Evolutionary conservation across 1,140 invertebrate species (phyloP).

Genomic region (Colletes gigas): DNA sequence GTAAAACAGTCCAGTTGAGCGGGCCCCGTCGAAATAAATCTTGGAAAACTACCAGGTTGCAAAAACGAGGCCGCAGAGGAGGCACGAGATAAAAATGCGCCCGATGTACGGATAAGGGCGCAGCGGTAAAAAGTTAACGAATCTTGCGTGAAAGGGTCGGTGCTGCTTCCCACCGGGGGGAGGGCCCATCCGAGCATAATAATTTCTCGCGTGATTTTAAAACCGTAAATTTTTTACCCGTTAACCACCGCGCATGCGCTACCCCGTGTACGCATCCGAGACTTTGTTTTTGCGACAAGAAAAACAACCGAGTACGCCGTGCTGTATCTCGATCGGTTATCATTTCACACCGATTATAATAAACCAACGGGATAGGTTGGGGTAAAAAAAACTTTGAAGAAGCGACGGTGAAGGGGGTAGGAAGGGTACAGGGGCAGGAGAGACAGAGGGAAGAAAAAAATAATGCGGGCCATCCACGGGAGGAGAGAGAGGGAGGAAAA

Average conservation of each 20-base stretch:
- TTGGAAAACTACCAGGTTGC: too few species aligned
- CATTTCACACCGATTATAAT: conserved; percentile 82
- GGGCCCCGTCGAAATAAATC: too few species aligned
- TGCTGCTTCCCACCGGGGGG: not conserved
- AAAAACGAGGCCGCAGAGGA: not conserved
- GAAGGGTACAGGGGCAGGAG: conserved; percentile 15
- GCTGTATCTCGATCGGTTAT: conserved; percentile 79
- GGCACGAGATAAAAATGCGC: not conserved
- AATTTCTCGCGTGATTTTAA: conserved; percentile 82
- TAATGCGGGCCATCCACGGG: conserved; percentile 48
- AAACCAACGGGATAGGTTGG: conserved; percentile 58
- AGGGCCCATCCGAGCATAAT: conserved; percentile 68
- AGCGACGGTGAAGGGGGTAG: not conserved
- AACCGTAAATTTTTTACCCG: conserved; percentile 80
- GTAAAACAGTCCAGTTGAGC: too few species aligned
- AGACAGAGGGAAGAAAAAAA: conserved; percentile 38
- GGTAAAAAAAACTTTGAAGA: not conserved
- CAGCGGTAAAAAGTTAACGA: conserved; percentile 50
- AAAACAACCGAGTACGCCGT: conserved; percentile 70
- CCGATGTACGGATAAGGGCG: conserved; percentile 38
- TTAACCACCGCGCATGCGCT: conserved; percentile 61
- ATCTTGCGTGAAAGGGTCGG: conserved; percentile 27
- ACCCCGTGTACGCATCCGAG: not conserved
- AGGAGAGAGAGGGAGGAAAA: conserved; percentile 25
- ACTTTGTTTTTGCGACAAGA: conserved; percentile 65